Evolutionary conservation across 2,113 vertebrate species (phyloP).

Genomic region (Hystrix cristata): DNA sequence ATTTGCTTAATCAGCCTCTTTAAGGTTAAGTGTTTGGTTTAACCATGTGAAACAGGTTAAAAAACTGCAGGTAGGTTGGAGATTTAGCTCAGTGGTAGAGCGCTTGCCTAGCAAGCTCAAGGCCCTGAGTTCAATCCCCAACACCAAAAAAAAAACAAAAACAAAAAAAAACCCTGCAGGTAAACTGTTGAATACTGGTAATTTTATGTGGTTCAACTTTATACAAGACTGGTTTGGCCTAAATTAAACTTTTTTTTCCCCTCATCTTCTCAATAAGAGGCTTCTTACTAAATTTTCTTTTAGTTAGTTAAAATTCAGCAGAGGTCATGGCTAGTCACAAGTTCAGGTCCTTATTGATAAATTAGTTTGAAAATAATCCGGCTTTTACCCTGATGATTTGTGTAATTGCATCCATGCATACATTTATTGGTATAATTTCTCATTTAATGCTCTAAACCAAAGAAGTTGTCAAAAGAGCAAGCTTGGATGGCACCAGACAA

Average conservation of each 20-base stretch:
- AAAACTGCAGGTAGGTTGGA: not conserved
- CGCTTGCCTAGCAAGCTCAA: too few relatives aligned
- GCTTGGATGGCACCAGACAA: slow-evolving; percentile 65
- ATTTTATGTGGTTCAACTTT: not conserved
- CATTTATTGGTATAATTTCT: not conserved
- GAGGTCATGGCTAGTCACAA: not conserved
- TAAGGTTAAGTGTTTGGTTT: not conserved
- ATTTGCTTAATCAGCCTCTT: not conserved
- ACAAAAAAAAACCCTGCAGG: not conserved
- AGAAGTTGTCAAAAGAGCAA: not conserved
- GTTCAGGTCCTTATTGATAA: slow-evolving; percentile 5
- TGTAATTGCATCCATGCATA: not conserved
- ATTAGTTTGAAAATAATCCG: slow-evolving; percentile 31
- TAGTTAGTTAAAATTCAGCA: not conserved
- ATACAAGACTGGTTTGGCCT: not conserved
- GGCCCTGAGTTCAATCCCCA: too few relatives aligned
- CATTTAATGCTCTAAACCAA: not conserved
- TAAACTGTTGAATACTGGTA: not conserved
- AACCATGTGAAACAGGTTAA: not conserved
- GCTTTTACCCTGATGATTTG: not conserved
- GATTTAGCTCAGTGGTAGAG: too few relatives aligned
- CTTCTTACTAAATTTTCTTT: slow-evolving; percentile 52
- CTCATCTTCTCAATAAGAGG: not conserved
- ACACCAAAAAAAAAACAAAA: too few relatives aligned
- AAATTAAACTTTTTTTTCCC: not conserved